Evolutionary conservation across 2,888 invertebrate genomes (phyloP), one percentile per base, ranked within the genome.

Genomic region (Microplitis manilae): DNA sequence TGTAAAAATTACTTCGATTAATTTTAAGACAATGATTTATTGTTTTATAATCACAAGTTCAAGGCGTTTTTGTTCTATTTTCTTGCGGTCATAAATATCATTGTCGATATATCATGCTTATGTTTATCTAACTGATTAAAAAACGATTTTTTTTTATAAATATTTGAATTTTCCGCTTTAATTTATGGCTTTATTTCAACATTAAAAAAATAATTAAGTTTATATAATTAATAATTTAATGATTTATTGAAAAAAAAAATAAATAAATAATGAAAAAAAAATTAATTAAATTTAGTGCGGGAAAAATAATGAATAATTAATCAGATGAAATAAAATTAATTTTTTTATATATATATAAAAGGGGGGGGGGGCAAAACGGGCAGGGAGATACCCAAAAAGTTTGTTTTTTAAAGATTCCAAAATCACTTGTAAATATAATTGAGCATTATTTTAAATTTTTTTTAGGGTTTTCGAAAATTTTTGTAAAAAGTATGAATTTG

Each of bases 101-200:
- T 73, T 73, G 76, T 81, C 75, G 79, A 81, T 76, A n/a, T 74
- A 78, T 80, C 69, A 71, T 68, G 59, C 17, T 9, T 20, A 38
- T 67, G 7, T 67, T 67, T 38, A 67, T 67, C 39, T 20, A 38
- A 77, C 62, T 74, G 77, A 80, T 79, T 73, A 74, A 65, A 77
- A 9, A 41, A 15, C 8, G 6, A 1, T 17, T 70, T 69, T 59
- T 38, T 20, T 30, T 20, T 59, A 50, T 13, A 8, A 50, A 50
- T 50, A 50, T 50, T 50, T 13, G 0, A 50, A 13, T 13, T 50
- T 50, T 30, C 30, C 30, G 30, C 30, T 2, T 30, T 4, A 30
- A 30, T 30, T 30, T 30, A 30, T 30, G 2, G 30, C 30, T 30
- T 30, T 30, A 2, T 30, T 30, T 30, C 30, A 30, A 30, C 30